Conservation (phyloP, 2,113 vertebrate genomes). For the Poecilia latipinna region DNA sequence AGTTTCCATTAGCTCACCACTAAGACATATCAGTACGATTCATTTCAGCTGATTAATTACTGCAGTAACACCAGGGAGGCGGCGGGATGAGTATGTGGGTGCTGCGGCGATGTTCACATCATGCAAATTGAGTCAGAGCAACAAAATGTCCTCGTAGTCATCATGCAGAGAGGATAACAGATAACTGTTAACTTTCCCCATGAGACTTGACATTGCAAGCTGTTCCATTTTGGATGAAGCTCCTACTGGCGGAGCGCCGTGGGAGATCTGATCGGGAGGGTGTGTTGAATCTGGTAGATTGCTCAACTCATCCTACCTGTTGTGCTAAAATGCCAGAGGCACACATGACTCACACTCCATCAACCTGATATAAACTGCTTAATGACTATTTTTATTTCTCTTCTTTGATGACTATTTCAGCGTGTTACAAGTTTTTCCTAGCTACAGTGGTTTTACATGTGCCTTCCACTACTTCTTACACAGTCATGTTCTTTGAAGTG, state of each 20-base stretch:
- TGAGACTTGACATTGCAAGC: slow-evolving; percentile 10
- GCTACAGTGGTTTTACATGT: not conserved
- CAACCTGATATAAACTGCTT: slow-evolving; percentile 27
- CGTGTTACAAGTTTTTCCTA: not conserved
- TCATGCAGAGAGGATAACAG: slow-evolving; percentile 2
- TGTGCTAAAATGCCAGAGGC: slow-evolving; percentile 37
- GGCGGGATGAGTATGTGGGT: slow-evolving; percentile 6
- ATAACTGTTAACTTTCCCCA: not conserved
- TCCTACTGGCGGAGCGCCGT: slow-evolving; percentile 5
- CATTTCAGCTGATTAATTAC: slow-evolving; percentile 41
- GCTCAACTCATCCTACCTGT: slow-evolving; percentile 50
- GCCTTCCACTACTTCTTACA: not conserved
- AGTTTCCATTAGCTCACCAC: slow-evolving; percentile 15
- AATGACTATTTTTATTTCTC: slow-evolving; percentile 5
- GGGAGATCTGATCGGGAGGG: slow-evolving; percentile 14
- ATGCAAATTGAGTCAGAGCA: not conserved
- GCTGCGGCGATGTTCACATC: not conserved
- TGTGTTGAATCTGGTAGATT: slow-evolving; percentile 11
- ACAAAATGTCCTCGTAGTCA: slow-evolving; percentile 29
- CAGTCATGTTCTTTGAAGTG: slow-evolving; percentile 1
- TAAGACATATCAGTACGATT: slow-evolving; percentile 24
- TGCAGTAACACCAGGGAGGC: slow-evolving; percentile 9
- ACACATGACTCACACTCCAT: slow-evolving; percentile 58
- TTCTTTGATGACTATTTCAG: slow-evolving; percentile 12
- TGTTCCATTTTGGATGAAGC: slow-evolving; percentile 31